These are phyloP conservation scores for Elysia chlorotica DNA, from an alignment of 1,140 invertebrate species.

Conservation along the genomic window DNA sequence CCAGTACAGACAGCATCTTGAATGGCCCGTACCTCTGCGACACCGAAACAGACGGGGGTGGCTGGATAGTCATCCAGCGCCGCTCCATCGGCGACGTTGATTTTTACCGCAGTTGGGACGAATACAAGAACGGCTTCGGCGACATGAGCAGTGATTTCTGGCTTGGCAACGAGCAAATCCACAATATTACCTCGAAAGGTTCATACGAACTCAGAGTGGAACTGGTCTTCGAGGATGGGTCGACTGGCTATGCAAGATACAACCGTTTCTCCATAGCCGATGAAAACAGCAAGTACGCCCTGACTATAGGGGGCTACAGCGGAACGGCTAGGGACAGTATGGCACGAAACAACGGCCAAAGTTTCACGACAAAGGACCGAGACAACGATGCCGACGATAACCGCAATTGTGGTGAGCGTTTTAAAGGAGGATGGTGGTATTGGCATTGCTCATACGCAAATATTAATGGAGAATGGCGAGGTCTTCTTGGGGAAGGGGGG, in stretches of 20 bases:
- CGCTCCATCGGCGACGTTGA: slow-evolving; percentile 77
- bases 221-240: not conserved
- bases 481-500: not conserved
- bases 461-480: not conserved
- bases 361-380: not conserved
- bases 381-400: not conserved
- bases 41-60: not conserved
- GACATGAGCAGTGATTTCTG: slow-evolving; percentile 71
- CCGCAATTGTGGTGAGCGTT: not conserved
- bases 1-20: too few relatives aligned
- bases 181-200: not conserved
- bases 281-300: not conserved
- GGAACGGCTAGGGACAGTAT: slow-evolving; percentile 6
- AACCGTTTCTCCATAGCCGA: not conserved
- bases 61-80: slow-evolving; percentile 68
- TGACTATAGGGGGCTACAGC: not conserved
- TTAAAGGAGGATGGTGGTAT: not conserved
- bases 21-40: not conserved
- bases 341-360: not conserved
- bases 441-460: not conserved
- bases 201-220: not conserved
- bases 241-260: not conserved
- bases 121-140: slow-evolving; percentile 93
- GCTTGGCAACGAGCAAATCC: slow-evolving; percentile 42
- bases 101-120: slow-evolving; percentile 89